Evolutionary conservation across 2,113 vertebrate species (phyloP).

Genomic region (Electrona antarctica): DNA sequence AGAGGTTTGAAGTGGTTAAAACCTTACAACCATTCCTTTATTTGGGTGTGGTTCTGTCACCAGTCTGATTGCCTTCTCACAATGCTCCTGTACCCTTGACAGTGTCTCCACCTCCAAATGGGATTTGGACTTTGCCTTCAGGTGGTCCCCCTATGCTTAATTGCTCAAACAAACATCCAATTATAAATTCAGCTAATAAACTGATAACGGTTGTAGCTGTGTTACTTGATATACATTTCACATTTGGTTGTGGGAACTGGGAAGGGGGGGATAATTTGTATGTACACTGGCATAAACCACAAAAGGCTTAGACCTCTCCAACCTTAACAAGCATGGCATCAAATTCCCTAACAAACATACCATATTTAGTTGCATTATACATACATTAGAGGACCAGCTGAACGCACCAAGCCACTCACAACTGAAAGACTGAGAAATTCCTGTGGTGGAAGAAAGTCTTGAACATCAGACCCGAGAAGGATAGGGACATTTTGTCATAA

Average conservation of each 20-base stretch:
- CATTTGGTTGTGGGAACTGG: slow-evolving; percentile 12
- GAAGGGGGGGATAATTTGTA: background rate
- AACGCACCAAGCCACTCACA: slow-evolving; percentile 21
- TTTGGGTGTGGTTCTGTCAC: slow-evolving; percentile 48
- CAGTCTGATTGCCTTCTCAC: slow-evolving; percentile 61
- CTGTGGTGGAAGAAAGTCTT: slow-evolving; percentile 8
- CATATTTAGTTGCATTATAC: slow-evolving; percentile 25
- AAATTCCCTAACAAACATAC: background rate
- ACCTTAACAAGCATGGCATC: slow-evolving; percentile 11
- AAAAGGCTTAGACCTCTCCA: background rate
- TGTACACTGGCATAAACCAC: background rate
- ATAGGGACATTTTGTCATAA: slow-evolving; percentile 9
- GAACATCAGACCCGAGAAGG: slow-evolving; percentile 17
- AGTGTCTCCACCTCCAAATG: slow-evolving; percentile 5
- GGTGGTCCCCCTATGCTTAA: background rate
- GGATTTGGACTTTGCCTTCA: background rate
- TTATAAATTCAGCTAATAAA: slow-evolving; percentile 18
- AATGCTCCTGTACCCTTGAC: slow-evolving; percentile 31
- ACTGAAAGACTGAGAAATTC: slow-evolving; percentile 11
- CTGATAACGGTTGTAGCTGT: background rate
- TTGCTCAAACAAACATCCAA: slow-evolving; percentile 24
- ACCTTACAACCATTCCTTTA: slow-evolving; percentile 41
- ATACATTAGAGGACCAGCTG: slow-evolving; percentile 38
- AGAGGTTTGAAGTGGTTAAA: no score
- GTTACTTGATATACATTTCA: slow-evolving; percentile 16